phyloP scores from a whole-genome alignment of 2,113 vertebrate species.

The Mus spicilegus region DNA sequence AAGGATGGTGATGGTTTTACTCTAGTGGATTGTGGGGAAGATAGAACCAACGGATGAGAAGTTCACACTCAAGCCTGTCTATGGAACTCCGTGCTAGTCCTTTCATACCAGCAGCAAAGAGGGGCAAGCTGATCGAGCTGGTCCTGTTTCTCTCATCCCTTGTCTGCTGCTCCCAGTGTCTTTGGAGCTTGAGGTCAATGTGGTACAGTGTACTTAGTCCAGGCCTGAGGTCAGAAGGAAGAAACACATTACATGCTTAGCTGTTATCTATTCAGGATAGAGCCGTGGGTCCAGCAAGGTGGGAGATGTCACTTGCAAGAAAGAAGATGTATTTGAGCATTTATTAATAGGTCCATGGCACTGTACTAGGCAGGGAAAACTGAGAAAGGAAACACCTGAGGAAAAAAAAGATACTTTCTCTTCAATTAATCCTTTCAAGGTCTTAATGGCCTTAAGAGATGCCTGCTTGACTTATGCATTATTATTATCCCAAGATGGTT shows the following conservation, averaged over 20 bases:
- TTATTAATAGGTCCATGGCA: background rate
- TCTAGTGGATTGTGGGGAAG: background rate
- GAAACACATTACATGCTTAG: background rate
- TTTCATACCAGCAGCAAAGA: background rate
- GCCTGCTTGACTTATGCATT: background rate
- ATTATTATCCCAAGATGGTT: background rate
- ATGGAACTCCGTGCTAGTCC: background rate
- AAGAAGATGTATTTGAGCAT: background rate
- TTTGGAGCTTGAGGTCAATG: background rate
- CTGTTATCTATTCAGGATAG: background rate
- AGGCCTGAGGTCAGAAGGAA: background rate
- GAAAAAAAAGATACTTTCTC: background rate
- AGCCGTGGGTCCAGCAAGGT: background rate
- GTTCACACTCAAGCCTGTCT: background rate
- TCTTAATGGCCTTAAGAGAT: background rate
- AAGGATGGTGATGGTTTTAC: background rate
- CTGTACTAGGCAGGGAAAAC: background rate
- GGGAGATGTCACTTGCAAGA: background rate
- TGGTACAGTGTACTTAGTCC: background rate
- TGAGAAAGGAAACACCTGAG: background rate
- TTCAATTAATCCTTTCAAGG: background rate
- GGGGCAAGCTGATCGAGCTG: rapidly evolving
- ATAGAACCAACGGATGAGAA: background rate
- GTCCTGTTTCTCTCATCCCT: background rate
- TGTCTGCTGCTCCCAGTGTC: background rate